Conservation (phyloP, 2,888 invertebrate genomes). For the Ormyrus rosae region DNA sequence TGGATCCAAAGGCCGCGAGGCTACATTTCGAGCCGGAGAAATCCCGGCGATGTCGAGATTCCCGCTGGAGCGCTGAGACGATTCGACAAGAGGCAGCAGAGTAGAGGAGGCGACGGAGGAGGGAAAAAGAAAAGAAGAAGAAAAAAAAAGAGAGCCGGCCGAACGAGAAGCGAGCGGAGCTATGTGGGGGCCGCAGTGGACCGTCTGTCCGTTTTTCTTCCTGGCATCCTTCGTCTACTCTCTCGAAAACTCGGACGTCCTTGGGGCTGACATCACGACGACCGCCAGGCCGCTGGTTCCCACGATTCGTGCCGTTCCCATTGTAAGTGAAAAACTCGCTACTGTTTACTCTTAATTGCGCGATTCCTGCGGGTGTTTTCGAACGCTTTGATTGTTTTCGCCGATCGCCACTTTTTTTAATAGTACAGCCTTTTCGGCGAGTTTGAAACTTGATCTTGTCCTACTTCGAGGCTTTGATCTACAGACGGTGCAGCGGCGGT, state of each 20-base stretch:
- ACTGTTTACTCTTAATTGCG: neutral
- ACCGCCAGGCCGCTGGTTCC: constrained; percentile 31
- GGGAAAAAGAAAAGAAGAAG: neutral
- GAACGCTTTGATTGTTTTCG: too few species aligned
- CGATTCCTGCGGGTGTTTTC: too few species aligned
- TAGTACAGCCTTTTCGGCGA: too few species aligned
- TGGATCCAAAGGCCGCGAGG: neutral
- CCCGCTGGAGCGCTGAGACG: neutral
- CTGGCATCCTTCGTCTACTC: constrained; percentile 47
- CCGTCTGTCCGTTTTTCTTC: constrained; percentile 46
- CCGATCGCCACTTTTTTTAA: too few species aligned
- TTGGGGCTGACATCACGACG: constrained; percentile 35
- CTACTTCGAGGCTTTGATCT: too few species aligned
- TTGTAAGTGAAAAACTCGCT: constrained; percentile 56
- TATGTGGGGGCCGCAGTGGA: constrained; percentile 48
- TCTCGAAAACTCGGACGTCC: constrained; percentile 30
- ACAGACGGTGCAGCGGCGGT: too few species aligned
- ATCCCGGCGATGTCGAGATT: constrained; percentile 22
- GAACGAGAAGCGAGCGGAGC: constrained; percentile 33
- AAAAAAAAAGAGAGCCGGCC: neutral
- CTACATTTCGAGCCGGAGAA: neutral
- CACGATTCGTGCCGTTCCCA: constrained; percentile 54
- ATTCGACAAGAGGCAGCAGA: neutral
- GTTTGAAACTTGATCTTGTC: too few species aligned
- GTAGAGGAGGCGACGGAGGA: neutral